phyloP scores from a whole-genome alignment of 2,113 vertebrate genomes.

The Rostratula benghalensis region DNA sequence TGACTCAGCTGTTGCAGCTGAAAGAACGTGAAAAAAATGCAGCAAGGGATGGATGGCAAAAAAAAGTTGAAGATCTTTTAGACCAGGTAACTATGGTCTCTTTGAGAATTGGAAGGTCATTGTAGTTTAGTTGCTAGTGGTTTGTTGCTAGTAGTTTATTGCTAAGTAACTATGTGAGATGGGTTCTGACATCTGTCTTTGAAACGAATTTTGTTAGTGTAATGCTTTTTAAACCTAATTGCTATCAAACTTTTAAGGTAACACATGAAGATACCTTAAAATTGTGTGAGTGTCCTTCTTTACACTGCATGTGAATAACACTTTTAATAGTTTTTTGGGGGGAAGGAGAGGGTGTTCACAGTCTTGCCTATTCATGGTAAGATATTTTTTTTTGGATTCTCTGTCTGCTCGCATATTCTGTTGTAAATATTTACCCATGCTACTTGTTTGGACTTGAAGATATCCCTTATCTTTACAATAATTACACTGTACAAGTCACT shows the following conservation, averaged over 20 bases:
- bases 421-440: background rate
- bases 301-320: background rate
- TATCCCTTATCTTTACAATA: background rate
- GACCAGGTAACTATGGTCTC: conserved; percentile 85
- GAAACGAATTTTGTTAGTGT: background rate
- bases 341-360: background rate
- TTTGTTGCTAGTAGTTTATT: background rate
- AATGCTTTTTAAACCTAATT: background rate
- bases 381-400: background rate
- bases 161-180: background rate
- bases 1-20: conserved; percentile 87
- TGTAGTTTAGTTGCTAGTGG: background rate
- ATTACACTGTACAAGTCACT: background rate
- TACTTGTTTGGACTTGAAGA: background rate
- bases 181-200: background rate
- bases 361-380: background rate
- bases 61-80: conserved; percentile 97
- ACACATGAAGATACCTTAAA: background rate
- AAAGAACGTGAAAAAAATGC: conserved; percentile 91
- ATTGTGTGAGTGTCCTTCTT: background rate
- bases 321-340: background rate
- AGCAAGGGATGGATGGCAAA: conserved; percentile 94
- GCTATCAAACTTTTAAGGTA: background rate
- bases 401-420: background rate
- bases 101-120: background rate